Percentiles rank a stretch among this genome's conserved stretches.
Conservation (phyloP, 2,797 vertebrate genomes). For the Coendou prehensilis region DNA sequence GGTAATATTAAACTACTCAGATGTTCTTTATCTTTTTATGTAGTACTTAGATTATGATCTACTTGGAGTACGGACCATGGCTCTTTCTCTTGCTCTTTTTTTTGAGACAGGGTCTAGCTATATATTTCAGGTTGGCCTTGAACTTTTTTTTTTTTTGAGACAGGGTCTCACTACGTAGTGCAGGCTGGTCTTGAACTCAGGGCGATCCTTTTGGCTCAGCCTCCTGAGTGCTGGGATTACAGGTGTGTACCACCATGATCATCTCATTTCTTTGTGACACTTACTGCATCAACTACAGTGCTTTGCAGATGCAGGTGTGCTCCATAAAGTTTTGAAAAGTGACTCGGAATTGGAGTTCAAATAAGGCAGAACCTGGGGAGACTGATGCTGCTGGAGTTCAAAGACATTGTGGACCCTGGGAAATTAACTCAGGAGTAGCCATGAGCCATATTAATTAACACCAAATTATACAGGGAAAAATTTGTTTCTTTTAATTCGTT, state of each 20-base stretch:
- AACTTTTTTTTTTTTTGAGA: background rate
- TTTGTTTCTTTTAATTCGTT: conserved; percentile 28
- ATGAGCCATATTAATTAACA: background rate
- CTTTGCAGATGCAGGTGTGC: background rate
- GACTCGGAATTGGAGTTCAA: background rate
- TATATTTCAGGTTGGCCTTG: background rate
- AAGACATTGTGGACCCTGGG: background rate
- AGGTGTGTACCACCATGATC: background rate
- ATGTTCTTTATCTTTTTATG: background rate
- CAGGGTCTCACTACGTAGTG: background rate
- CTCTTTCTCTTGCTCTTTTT: background rate
- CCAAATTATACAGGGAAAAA: background rate
- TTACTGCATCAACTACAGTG: background rate
- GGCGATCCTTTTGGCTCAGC: background rate
- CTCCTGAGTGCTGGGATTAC: background rate
- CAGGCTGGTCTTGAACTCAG: background rate
- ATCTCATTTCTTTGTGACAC: background rate
- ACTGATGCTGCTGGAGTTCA: background rate
- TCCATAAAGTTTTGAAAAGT: background rate
- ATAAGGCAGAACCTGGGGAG: background rate
- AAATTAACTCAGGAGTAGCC: conserved; percentile 9
- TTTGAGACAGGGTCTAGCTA: background rate
- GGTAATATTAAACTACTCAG: background rate
- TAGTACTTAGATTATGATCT: background rate
- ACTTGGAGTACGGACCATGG: background rate